Percentiles rank a stretch among this genome's conserved stretches.
phyloP scores from a whole-genome alignment of 2,797 vertebrate species.

The Neomorphus geoffroyi region DNA sequence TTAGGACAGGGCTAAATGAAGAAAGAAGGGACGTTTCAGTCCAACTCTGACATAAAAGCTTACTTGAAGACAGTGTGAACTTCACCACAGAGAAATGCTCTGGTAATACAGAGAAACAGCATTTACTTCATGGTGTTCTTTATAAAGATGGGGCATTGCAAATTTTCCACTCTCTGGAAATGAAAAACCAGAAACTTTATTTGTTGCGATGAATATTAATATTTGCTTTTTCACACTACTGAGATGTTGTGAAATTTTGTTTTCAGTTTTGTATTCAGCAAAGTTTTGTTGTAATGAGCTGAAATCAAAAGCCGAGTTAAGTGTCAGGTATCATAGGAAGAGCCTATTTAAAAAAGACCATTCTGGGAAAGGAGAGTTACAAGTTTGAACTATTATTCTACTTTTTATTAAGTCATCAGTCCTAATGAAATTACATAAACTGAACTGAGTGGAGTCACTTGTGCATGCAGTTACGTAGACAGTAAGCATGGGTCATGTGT shows the following conservation, averaged over 20 bases:
- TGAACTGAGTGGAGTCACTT: neutral
- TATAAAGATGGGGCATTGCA: neutral
- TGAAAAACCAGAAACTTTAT: constrained; percentile 16
- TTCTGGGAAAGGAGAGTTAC: neutral
- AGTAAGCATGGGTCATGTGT: fast-evolving
- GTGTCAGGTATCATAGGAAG: neutral
- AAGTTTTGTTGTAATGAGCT: neutral
- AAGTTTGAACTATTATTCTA: neutral
- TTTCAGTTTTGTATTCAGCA: neutral
- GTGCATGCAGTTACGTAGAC: neutral
- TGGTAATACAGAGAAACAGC: neutral
- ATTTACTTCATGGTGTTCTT: neutral
- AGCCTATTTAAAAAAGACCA: neutral
- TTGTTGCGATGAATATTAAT: constrained; percentile 1
- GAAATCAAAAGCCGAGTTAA: neutral
- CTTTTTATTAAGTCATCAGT: neutral
- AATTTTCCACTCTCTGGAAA: constrained; percentile 44
- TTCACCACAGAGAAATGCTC: neutral
- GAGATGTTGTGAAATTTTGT: neutral
- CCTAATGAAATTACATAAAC: neutral
- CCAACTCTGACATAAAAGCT: neutral
- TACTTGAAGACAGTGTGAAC: neutral
- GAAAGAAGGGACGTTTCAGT: neutral
- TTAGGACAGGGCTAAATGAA: neutral
- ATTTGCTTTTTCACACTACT: constrained; percentile 44